Conservation (phyloP, 2,888 invertebrate species). For the Drosophila subquinaria region DNA sequence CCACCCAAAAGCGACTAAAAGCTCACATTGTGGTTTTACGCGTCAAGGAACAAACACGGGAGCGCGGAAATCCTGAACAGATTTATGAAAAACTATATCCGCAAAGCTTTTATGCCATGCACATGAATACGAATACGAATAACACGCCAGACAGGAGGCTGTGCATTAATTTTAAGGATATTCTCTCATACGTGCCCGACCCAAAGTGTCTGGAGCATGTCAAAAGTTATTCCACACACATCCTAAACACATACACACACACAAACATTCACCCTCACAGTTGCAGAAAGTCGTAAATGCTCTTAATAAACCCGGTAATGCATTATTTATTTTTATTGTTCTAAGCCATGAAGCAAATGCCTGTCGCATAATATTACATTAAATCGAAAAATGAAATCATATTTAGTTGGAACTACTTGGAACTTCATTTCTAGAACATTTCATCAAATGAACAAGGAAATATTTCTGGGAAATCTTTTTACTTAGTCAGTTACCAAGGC, state of each 20-base stretch:
- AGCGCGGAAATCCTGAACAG: conserved; percentile 43
- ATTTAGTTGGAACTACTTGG: conserved; percentile 10
- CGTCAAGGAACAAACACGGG: conserved; percentile 19
- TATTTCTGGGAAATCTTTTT: not conserved
- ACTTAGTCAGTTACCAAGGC: not conserved
- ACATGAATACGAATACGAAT: not conserved
- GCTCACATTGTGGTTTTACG: conserved; percentile 57
- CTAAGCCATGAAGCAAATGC: conserved; percentile 7
- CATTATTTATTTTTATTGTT: conserved; percentile 31
- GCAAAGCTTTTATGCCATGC: conserved; percentile 23
- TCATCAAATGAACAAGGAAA: not conserved
- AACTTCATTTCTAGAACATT: not conserved
- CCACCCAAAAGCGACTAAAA: conserved; percentile 32
- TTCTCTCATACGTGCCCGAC: conserved; percentile 19
- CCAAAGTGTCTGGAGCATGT: conserved; percentile 25
- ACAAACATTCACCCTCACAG: conserved; percentile 3
- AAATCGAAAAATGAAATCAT: not conserved
- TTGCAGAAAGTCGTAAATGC: conserved; percentile 29
- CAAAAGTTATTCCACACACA: conserved; percentile 22
- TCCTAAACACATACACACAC: conserved; percentile 2
- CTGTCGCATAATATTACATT: not conserved
- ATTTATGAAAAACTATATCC: conserved; percentile 49
- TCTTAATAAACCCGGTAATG: conserved; percentile 37
- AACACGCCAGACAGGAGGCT: not conserved
- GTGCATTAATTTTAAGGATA: conserved; percentile 47